Conservation (phyloP, 2,113 vertebrate genomes). For the Peucedramus taeniatus region DNA sequence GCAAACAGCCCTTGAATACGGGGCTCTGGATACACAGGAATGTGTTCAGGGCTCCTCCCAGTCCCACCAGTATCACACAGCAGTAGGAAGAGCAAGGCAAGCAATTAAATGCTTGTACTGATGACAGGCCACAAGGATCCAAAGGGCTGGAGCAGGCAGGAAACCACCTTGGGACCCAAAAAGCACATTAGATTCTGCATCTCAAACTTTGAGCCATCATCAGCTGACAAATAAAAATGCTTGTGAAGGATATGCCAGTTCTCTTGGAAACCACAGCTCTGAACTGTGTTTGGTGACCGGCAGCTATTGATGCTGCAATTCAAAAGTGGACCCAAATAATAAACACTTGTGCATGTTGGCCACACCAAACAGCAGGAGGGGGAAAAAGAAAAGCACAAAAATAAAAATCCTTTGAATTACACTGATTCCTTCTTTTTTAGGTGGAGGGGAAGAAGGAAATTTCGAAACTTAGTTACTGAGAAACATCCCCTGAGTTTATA, state of each 20-base stretch:
- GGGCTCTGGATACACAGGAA: neutral
- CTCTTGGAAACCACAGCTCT: neutral
- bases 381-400: neutral
- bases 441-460: neutral
- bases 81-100: neutral
- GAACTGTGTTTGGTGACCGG: neutral
- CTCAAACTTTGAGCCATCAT: neutral
- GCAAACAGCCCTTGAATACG: fast-evolving
- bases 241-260: neutral
- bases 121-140: neutral
- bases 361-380: neutral
- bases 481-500: neutral
- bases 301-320: neutral
- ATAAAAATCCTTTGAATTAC: neutral
- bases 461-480: neutral
- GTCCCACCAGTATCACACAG: neutral
- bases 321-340: neutral
- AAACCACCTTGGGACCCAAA: neutral
- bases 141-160: neutral
- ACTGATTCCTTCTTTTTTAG: fast-evolving
- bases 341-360: fast-evolving
- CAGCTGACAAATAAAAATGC: neutral
- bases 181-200: neutral
- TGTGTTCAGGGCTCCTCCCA: neutral
- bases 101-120: neutral